Percentiles rank a stretch among this genome's conserved stretches.
These are phyloP conservation scores for Paramisgurnus dabryanus DNA, from an alignment of 2,113 vertebrate genomes.

Conservation along the genomic window DNA sequence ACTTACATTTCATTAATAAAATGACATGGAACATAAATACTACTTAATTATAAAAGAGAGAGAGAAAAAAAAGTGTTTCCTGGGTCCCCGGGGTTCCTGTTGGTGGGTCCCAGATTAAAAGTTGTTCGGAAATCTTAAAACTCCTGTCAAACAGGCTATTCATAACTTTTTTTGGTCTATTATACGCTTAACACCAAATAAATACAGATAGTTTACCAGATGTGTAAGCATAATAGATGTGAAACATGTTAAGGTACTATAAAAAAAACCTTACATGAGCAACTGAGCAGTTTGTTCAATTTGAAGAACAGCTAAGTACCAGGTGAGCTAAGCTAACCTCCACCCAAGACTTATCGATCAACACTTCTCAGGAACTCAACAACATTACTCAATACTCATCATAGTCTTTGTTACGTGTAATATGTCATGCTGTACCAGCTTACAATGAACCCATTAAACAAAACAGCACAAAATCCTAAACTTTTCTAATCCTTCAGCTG, in stretches of 20 bases:
- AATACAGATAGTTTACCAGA: neutral
- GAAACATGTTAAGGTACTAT: neutral
- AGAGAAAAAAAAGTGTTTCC: no score
- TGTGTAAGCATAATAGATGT: neutral
- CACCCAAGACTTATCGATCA: constrained; percentile 44
- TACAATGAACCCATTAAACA: neutral
- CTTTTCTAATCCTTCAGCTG: constrained; percentile 4
- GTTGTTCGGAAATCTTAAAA: no score
- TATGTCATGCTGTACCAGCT: neutral
- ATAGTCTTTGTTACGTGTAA: neutral
- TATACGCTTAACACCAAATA: neutral
- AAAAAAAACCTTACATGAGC: neutral
- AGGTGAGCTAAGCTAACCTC: constrained; percentile 43
- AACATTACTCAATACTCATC: constrained; percentile 14
- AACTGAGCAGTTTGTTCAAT: neutral
- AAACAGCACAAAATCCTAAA: neutral
- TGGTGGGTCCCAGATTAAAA: no score
- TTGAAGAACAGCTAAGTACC: constrained; percentile 28
- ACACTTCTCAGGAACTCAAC: constrained; percentile 14
- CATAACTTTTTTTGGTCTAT: no score
- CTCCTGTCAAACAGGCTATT: no score
- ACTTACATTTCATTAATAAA: no score
- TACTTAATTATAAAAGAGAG: no score
- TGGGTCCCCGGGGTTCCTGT: no score
- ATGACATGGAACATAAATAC: no score